A percentile compares a stretch with the other conserved stretches of the same genome.
Evolutionary conservation across 1,140 invertebrate species (phyloP).

Genomic region (Panulirus ornatus): DNA sequence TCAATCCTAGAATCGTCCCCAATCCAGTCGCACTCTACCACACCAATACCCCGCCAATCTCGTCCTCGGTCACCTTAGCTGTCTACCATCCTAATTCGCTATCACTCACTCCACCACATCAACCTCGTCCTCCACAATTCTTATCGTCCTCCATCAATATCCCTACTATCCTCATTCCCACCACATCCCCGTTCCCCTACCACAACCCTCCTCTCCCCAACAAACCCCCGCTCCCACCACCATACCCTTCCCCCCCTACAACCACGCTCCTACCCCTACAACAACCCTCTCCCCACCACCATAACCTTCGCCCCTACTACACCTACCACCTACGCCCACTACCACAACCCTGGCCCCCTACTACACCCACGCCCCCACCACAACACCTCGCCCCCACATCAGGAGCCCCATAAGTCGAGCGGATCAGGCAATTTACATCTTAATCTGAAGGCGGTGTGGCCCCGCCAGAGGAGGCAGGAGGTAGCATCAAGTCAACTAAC

Average conservation of each 20-base stretch:
- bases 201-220: background rate
- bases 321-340: background rate
- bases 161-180: background rate
- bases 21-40: background rate
- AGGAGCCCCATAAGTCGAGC: constrained; percentile 23
- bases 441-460: constrained; percentile 26
- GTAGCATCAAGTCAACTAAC: constrained; percentile 11
- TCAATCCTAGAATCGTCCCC: too few relatives aligned
- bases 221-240: background rate
- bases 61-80: background rate
- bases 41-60: background rate
- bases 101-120: background rate
- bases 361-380: background rate
- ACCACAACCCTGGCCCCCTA: background rate
- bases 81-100: background rate
- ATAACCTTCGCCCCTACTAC: background rate
- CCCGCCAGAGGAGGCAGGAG: background rate
- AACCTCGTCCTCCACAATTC: background rate
- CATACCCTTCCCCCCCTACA: background rate
- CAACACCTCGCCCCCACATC: background rate
- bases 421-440: constrained; percentile 58
- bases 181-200: background rate
- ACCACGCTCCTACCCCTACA: background rate
- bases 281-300: background rate
- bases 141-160: background rate